These are phyloP conservation scores for Macaria liturata DNA, from an alignment of 2,888 invertebrate species.

Conservation along the genomic window DNA sequence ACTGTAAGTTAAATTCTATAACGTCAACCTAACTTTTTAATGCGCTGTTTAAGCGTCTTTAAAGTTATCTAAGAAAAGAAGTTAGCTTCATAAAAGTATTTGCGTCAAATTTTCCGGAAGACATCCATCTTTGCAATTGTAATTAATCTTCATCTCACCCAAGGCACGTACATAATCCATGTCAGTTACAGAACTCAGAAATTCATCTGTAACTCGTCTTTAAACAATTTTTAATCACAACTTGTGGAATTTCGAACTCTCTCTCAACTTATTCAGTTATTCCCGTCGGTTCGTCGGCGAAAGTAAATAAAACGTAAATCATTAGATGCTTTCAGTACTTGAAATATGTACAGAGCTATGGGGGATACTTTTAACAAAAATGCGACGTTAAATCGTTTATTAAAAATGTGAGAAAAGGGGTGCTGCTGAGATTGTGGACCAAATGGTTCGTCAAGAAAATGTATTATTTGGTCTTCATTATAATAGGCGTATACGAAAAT, in stretches of 20 bases:
- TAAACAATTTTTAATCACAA: conserved; percentile 37
- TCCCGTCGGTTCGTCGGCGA: conserved; percentile 27
- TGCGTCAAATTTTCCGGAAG: conserved; percentile 1
- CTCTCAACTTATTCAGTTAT: conserved; percentile 25
- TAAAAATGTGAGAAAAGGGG: too few relatives aligned
- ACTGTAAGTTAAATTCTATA: neutral
- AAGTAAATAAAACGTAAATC: conserved; percentile 44
- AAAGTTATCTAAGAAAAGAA: too few relatives aligned
- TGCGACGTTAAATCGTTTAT: too few relatives aligned
- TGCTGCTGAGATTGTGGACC: too few relatives aligned
- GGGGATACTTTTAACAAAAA: too few relatives aligned
- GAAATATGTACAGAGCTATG: conserved; percentile 21
- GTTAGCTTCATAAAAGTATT: neutral
- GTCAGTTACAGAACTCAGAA: conserved; percentile 19
- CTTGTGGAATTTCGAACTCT: conserved; percentile 34
- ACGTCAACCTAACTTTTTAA: too few relatives aligned
- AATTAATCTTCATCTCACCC: conserved; percentile 19
- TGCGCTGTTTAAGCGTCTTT: too few relatives aligned
- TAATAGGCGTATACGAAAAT: too few relatives aligned
- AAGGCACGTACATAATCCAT: conserved; percentile 18
- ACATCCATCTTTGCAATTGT: conserved; percentile 9
- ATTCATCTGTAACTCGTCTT: conserved; percentile 23
- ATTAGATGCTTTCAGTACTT: conserved; percentile 26
- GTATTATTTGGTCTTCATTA: too few relatives aligned
- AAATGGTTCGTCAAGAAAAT: too few relatives aligned